These are phyloP conservation scores for Scylla paramamosain DNA, from an alignment of 1,140 invertebrate genomes.

Conservation along the genomic window DNA sequence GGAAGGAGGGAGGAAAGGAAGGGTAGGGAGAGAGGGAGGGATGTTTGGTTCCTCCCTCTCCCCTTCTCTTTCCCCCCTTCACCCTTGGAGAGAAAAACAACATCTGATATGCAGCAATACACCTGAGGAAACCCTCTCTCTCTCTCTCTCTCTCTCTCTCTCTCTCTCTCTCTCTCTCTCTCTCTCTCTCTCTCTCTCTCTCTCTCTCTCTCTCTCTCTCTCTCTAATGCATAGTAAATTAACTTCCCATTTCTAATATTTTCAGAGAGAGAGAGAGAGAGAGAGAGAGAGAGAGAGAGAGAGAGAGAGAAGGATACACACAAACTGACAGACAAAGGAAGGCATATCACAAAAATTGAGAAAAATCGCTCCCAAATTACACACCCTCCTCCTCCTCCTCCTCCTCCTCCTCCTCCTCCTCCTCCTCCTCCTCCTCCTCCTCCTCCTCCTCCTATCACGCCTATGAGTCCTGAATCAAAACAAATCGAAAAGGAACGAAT, in stretches of 20 bases:
- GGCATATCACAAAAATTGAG: not conserved
- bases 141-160: slow-evolving; percentile 57
- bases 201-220: slow-evolving; percentile 58
- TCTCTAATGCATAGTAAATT: not conserved
- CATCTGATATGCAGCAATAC: slow-evolving; percentile 49
- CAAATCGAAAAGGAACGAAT: slow-evolving; percentile 49
- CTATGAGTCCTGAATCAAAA: slow-evolving; percentile 52
- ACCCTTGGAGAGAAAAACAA: slow-evolving; percentile 50
- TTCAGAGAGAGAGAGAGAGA: slow-evolving; percentile 36
- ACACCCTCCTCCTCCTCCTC: not conserved
- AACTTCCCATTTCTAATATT: not conserved
- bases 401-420: not conserved
- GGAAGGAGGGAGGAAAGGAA: not conserved
- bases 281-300: slow-evolving; percentile 32
- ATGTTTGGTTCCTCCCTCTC: not conserved
- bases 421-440: slow-evolving; percentile 42
- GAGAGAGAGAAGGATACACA: not conserved
- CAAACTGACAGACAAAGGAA: not conserved
- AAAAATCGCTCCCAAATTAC: not conserved
- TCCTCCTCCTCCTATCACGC: slow-evolving; percentile 44
- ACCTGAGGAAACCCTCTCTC: slow-evolving; percentile 31
- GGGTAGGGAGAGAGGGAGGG: too few species aligned
- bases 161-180: slow-evolving; percentile 66
- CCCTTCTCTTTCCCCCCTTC: too few species aligned
- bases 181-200: slow-evolving; percentile 58